Conservation (phyloP, 2,888 invertebrate genomes). For the Ligdia adustata region DNA sequence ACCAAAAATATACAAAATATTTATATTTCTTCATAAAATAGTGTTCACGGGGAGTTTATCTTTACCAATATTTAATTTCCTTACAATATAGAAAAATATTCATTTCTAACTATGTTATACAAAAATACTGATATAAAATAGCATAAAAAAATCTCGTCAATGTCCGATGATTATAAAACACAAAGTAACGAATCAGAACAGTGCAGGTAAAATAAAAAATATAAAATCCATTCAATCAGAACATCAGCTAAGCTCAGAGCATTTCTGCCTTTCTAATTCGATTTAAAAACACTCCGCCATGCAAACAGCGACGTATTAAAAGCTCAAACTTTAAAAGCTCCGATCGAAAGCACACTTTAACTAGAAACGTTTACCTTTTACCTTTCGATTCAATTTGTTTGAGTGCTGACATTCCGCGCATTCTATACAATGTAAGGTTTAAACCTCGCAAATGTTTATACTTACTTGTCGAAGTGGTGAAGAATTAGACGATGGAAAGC, state of each 20-base stretch:
- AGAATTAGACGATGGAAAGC: slow-evolving; percentile 5
- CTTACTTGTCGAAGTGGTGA: slow-evolving; percentile 10
- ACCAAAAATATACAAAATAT: no score
- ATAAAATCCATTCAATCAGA: no score
- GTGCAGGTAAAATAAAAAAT: no score
- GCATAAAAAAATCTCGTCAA: no score
- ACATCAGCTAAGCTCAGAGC: neutral
- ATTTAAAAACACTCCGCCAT: slow-evolving; percentile 15
- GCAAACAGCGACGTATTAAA: slow-evolving; percentile 21
- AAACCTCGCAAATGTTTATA: slow-evolving; percentile 24
- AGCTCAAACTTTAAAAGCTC: slow-evolving; percentile 22
- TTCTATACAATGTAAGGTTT: slow-evolving; percentile 33
- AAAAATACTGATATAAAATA: no score
- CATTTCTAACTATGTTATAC: no score
- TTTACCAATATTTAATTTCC: no score
- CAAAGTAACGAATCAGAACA: no score
- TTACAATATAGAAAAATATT: no score
- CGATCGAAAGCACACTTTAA: slow-evolving; percentile 12
- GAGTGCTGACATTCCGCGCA: slow-evolving; percentile 28
- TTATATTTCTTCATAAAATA: no score
- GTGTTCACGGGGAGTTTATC: no score
- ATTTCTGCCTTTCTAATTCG: neutral
- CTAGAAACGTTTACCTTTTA: slow-evolving; percentile 24
- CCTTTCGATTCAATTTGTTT: slow-evolving; percentile 35
- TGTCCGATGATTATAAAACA: no score